These are phyloP conservation scores for Plusia festucae DNA, from an alignment of 2,888 invertebrate species.

Conservation along the genomic window DNA sequence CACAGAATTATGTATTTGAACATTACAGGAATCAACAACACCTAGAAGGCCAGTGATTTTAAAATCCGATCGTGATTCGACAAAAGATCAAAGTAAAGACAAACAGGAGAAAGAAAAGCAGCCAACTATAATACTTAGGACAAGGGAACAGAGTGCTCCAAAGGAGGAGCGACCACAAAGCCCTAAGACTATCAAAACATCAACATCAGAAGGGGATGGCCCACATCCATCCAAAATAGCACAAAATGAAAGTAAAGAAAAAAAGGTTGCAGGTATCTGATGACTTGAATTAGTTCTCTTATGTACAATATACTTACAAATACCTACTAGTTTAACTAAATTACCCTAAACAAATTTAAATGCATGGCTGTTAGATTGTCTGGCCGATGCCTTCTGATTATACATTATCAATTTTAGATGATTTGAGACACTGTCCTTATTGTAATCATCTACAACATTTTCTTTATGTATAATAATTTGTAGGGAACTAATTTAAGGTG, in stretches of 20 bases:
- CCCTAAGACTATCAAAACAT: constrained; percentile 85
- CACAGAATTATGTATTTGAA: neutral
- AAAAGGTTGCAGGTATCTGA: constrained; percentile 68
- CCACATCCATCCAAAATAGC: constrained; percentile 83
- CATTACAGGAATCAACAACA: constrained; percentile 72
- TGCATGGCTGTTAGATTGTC: too few relatives aligned
- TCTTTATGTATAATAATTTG: too few relatives aligned
- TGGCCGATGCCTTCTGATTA: too few relatives aligned
- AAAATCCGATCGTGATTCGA: constrained; percentile 84
- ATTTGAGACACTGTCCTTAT: too few relatives aligned
- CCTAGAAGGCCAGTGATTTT: constrained; percentile 82
- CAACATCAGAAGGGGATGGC: constrained; percentile 72
- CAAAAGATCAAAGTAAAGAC: constrained; percentile 78
- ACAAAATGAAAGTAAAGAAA: constrained; percentile 87
- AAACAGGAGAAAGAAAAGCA: constrained; percentile 86
- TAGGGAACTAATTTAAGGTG: too few relatives aligned
- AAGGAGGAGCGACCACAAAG: constrained; percentile 90
- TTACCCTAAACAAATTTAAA: too few relatives aligned
- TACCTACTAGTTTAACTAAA: too few relatives aligned
- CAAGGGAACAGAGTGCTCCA: constrained; percentile 89
- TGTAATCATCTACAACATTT: too few relatives aligned
- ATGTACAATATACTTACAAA: too few relatives aligned
- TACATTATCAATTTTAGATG: too few relatives aligned
- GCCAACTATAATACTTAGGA: constrained; percentile 92
- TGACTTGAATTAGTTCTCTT: neutral